These are phyloP conservation scores for Slavum lentiscoides DNA, from an alignment of 2,888 invertebrate genomes.

Conservation along the genomic window DNA sequence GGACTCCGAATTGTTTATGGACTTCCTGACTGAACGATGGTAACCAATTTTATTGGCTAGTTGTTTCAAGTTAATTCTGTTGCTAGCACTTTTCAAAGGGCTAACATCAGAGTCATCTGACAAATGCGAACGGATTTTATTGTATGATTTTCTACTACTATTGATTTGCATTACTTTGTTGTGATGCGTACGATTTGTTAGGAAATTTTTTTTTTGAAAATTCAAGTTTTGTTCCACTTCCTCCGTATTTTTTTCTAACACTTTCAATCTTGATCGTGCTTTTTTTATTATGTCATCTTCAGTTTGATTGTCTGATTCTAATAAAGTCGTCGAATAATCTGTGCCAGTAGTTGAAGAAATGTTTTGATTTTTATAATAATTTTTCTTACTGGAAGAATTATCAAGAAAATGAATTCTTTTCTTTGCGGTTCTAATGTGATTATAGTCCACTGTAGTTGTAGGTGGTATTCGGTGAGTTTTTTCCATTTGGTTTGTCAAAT, in stretches of 20 bases:
- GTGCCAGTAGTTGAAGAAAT: conserved; percentile 55
- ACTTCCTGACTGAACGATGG: conserved; percentile 29
- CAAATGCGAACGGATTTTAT: conserved; percentile 16
- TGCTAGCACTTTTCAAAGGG: not conserved
- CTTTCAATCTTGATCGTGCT: conserved; percentile 63
- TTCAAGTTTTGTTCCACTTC: conserved; percentile 65
- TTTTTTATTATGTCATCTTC: conserved; percentile 62
- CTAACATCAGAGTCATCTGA: conserved; percentile 31
- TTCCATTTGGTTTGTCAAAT: conserved; percentile 39
- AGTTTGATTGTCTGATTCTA: conserved; percentile 39
- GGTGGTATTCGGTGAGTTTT: conserved; percentile 8
- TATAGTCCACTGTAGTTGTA: not conserved
- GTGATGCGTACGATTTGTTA: not conserved
- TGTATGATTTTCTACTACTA: conserved; percentile 1
- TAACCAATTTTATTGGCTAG: conserved; percentile 46
- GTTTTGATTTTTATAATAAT: conserved; percentile 56
- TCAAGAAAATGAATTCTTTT: conserved; percentile 28
- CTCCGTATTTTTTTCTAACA: conserved; percentile 67
- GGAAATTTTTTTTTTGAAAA: conserved; percentile 59
- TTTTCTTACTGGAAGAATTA: not conserved
- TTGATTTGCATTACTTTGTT: not conserved
- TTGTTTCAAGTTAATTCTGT: conserved; percentile 32
- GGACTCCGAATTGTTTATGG: not conserved
- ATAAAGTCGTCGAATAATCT: conserved; percentile 60
- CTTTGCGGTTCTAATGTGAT: conserved; percentile 8